phyloP scores from a whole-genome alignment of 2,797 vertebrate genomes.

The Gambusia yucatana region DNA sequence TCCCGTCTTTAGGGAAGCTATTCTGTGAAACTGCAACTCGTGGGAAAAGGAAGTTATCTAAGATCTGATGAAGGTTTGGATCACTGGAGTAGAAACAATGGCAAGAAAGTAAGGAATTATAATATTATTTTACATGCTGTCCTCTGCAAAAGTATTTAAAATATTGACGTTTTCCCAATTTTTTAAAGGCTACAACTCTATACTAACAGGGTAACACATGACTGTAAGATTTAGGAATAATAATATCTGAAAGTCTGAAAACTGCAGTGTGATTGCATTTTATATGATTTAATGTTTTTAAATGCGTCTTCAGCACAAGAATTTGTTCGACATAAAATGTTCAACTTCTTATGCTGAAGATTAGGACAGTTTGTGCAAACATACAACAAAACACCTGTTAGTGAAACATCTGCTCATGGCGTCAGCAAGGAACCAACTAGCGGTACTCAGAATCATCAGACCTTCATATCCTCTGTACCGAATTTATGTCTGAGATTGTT shows the following conservation, averaged over 20 bases:
- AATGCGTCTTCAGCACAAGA: too few species aligned
- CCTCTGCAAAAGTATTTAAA: not conserved
- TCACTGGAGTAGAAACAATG: not conserved
- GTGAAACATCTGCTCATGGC: too few species aligned
- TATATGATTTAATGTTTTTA: not conserved
- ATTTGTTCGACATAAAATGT: too few species aligned
- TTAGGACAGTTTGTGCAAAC: too few species aligned
- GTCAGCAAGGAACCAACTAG: too few species aligned
- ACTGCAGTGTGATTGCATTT: not conserved
- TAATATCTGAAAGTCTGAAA: not conserved
- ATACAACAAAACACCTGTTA: too few species aligned
- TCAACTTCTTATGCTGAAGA: too few species aligned
- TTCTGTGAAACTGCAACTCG: constrained; percentile 51
- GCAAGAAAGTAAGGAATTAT: constrained; percentile 4
- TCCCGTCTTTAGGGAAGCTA: not conserved
- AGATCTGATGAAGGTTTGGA: constrained; percentile 40
- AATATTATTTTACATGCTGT: not conserved
- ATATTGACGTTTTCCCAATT: not conserved
- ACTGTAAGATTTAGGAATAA: not conserved
- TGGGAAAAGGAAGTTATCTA: constrained; percentile 57
- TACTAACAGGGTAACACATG: not conserved
- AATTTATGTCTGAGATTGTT: too few species aligned
- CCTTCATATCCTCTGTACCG: too few species aligned
- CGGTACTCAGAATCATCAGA: too few species aligned
- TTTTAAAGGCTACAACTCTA: not conserved